These are phyloP conservation scores for Xanthia togata DNA, from an alignment of 2,888 invertebrate species.

Conservation along the genomic window DNA sequence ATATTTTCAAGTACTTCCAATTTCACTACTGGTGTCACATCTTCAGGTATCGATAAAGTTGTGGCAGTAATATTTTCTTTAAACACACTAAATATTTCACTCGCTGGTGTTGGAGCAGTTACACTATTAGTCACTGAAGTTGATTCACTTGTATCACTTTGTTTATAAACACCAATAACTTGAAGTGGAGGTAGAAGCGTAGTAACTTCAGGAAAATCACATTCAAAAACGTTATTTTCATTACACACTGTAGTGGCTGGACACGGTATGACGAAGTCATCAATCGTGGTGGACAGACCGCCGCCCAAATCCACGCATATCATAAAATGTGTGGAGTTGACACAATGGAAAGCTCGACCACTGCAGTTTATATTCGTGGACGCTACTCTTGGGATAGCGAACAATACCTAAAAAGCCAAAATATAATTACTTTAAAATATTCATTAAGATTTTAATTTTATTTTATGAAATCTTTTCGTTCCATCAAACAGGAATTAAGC, in stretches of 20 bases:
- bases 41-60: conserved; percentile 28
- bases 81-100: conserved; percentile 13
- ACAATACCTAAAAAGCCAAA: conserved; percentile 76
- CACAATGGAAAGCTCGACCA: conserved; percentile 87
- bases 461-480: not conserved
- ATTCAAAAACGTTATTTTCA: conserved; percentile 80
- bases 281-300: conserved; percentile 83
- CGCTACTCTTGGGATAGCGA: conserved; percentile 71
- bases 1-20: conserved; percentile 14
- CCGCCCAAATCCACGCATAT: conserved; percentile 87
- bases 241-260: conserved; percentile 81
- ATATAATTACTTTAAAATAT: not conserved
- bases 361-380: conserved; percentile 82
- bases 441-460: not conserved
- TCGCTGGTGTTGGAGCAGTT: conserved; percentile 18
- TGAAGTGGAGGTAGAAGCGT: conserved; percentile 37
- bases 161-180: conserved; percentile 43
- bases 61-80: conserved; percentile 23
- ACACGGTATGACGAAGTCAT: conserved; percentile 82
- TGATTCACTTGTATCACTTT: conserved; percentile 44
- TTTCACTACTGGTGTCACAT: conserved; percentile 19
- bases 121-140: conserved; percentile 41
- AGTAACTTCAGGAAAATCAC: conserved; percentile 75
- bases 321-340: conserved; percentile 86
- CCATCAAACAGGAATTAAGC: not conserved